Evolutionary conservation across 2,797 vertebrate species (phyloP).

Genomic region (Silurus lanzhouensis): DNA sequence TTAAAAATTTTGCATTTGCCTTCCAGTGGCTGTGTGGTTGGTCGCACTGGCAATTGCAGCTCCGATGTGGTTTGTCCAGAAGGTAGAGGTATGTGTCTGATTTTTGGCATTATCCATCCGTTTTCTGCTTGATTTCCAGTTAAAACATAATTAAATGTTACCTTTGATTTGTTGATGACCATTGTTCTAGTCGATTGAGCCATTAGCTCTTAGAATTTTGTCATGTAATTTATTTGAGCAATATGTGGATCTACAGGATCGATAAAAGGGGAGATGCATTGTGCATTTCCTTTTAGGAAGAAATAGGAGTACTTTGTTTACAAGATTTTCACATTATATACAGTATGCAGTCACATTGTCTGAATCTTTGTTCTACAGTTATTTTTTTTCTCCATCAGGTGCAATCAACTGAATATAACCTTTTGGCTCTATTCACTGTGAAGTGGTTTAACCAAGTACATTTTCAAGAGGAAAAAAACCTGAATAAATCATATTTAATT

Average conservation of each 20-base stretch:
- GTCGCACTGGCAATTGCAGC: slow-evolving; percentile 52
- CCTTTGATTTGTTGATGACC: not conserved
- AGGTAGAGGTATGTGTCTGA: slow-evolving; percentile 45
- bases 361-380: not conserved
- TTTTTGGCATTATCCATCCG: not conserved
- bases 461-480: not conserved
- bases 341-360: not conserved
- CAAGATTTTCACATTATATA: not conserved
- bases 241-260: not conserved
- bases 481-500: not conserved
- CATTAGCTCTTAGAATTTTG: not conserved
- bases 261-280: not conserved
- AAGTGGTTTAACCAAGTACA: not conserved
- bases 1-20: not conserved
- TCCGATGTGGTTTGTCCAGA: slow-evolving; percentile 62
- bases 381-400: not conserved
- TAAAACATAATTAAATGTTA: not conserved
- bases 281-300: not conserved
- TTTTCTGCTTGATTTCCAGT: not conserved
- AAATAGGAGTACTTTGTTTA: not conserved
- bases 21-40: slow-evolving; percentile 56
- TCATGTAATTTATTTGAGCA: not conserved
- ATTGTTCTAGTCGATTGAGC: not conserved
- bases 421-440: not conserved
- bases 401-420: not conserved